Percentiles rank a stretch among this genome's conserved stretches.
Conservation (phyloP, 2,888 invertebrate species). For the Himalopsyche japonica region DNA sequence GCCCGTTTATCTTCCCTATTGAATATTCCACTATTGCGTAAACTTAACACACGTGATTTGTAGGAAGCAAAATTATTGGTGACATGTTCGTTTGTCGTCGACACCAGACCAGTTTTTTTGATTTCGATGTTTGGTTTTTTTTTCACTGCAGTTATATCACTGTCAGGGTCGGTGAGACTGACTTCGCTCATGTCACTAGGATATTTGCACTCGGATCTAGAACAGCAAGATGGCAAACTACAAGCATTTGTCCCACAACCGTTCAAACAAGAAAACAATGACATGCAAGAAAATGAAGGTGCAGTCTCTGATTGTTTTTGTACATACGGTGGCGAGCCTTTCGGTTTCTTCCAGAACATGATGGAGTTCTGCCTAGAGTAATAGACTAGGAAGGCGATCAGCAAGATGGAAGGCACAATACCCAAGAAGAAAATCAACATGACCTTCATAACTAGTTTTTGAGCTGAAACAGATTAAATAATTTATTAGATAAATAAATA, state of each 20-base stretch:
- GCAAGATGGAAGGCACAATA: conserved; percentile 73
- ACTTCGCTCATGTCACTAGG: background rate
- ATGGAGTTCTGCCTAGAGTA: conserved; percentile 72
- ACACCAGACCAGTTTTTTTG: conserved; percentile 63
- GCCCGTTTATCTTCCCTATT: conserved; percentile 42
- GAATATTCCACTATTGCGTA: conserved; percentile 43
- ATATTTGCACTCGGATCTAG: background rate
- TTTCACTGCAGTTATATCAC: background rate
- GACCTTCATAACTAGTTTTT: conserved; percentile 75
- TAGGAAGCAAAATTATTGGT: conserved; percentile 52
- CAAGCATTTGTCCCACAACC: conserved; percentile 5
- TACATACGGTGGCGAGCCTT: conserved; percentile 56
- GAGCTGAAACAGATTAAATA: conserved; percentile 60
- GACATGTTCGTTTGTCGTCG: conserved; percentile 66
- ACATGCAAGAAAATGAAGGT: background rate
- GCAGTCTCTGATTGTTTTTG: conserved; percentile 29
- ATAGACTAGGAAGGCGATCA: conserved; percentile 72
- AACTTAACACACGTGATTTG: conserved; percentile 45
- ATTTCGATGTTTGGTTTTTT: conserved; percentile 54
- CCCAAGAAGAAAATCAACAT: conserved; percentile 88
- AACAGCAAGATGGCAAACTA: background rate
- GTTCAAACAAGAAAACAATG: conserved; percentile 4
- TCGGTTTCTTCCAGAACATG: conserved; percentile 58
- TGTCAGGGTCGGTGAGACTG: background rate
- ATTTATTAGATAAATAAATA: too few relatives aligned